These are phyloP conservation scores for Schizopygopsis malacanthus DNA, from an alignment of 2,797 vertebrate species.

Conservation along the genomic window DNA sequence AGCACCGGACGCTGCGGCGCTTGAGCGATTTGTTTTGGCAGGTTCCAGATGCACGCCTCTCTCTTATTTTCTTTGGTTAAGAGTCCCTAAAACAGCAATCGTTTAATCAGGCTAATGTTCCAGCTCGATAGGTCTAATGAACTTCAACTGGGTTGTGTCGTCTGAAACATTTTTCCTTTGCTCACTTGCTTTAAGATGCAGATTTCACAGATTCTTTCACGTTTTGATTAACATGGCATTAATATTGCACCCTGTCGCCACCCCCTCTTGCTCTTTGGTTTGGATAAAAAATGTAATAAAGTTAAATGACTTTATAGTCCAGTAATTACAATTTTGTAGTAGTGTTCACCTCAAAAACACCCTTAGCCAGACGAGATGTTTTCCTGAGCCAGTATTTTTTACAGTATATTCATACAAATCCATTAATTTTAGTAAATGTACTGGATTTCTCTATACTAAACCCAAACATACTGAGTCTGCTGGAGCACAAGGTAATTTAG, in stretches of 20 bases:
- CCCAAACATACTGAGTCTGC: not conserved
- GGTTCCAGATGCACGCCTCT: conserved; percentile 67
- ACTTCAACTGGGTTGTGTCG: conserved; percentile 25
- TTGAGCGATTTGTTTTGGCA: conserved; percentile 73
- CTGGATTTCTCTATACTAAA: not conserved
- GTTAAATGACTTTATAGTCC: conserved; percentile 5
- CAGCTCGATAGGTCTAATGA: conserved; percentile 66
- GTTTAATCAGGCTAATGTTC: conserved; percentile 76
- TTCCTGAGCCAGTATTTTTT: not conserved
- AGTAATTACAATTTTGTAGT: conserved; percentile 10
- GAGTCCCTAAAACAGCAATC: conserved; percentile 68
- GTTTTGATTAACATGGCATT: conserved; percentile 16
- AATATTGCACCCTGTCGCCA: not conserved
- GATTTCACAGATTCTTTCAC: conserved; percentile 19
- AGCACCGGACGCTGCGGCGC: conserved; percentile 18
- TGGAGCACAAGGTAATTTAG: not conserved
- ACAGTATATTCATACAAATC: not conserved
- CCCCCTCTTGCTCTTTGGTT: conserved; percentile 17
- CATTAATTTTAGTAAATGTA: not conserved
- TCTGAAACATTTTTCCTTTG: conserved; percentile 26
- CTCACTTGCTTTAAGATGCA: conserved; percentile 2
- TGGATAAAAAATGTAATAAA: conserved; percentile 10
- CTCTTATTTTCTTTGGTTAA: conserved; percentile 68
- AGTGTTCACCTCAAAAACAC: not conserved
- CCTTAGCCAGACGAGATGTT: not conserved